Percentiles rank a stretch among this genome's conserved stretches.
Evolutionary conservation across 2,797 vertebrate genomes (phyloP).

Genomic region (Bradypus variegatus): DNA sequence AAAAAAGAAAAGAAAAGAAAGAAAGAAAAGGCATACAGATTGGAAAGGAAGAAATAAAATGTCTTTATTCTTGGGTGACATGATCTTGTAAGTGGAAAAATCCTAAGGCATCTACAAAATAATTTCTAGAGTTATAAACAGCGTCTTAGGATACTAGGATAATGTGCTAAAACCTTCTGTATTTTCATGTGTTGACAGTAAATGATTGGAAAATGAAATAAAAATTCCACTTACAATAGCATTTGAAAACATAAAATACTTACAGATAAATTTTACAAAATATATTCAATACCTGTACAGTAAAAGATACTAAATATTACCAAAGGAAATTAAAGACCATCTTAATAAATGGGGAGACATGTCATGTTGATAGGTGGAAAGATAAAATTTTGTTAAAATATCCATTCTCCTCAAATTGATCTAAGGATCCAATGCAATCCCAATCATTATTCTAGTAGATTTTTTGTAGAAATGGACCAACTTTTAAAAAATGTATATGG

Average conservation of each 20-base stretch:
- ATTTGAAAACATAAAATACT: conserved; percentile 28
- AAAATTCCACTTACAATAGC: neutral
- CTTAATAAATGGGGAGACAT: neutral
- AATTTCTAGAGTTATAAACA: neutral
- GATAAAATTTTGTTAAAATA: neutral
- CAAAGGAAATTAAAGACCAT: neutral
- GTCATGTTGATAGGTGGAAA: neutral
- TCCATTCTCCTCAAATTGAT: neutral
- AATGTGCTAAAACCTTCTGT: neutral
- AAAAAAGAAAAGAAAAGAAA: too few species aligned
- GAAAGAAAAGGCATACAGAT: neutral
- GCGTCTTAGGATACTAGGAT: neutral
- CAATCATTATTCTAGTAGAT: neutral
- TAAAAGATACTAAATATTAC: conserved; percentile 22
- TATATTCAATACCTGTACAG: neutral
- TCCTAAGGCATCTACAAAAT: neutral
- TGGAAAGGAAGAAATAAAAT: conserved; percentile 4
- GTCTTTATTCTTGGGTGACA: neutral
- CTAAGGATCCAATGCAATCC: neutral
- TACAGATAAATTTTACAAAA: conserved; percentile 12
- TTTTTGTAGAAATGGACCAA: neutral
- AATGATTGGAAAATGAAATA: conserved; percentile 10
- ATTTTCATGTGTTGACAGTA: neutral
- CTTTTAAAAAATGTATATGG: neutral
- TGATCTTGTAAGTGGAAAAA: neutral